Evolutionary conservation across 2,888 invertebrate species (phyloP), one percentile per base, ranked within the genome.

Genomic region (Eristalinus sepulchralis): DNA sequence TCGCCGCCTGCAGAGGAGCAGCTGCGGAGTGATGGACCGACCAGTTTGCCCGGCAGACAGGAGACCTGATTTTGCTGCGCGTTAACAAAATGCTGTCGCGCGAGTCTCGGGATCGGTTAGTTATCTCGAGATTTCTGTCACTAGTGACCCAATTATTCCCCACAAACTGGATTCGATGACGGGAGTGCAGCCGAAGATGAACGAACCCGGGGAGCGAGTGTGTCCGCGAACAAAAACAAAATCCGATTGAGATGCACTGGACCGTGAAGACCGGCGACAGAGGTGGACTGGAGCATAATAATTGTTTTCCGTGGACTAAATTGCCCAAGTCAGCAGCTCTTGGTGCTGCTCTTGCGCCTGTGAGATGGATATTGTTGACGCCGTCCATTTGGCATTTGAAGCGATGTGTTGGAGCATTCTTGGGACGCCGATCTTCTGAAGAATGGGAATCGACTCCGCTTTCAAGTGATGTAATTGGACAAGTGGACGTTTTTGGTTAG

Each of bases 51-150:
- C 17, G 20, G 70, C 80, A 85, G 81, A 85, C 84, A 85, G 81
- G 67, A 77, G 84, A 77, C 81, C 76, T 85, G 84, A 34, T 76
- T 85, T 72, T 83, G 70, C 47, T 17, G 60, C 70, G 13, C 68
- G 53, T 13, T 60, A 60, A 33, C 60, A 75, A 81, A 85, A 85
- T 85, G 63, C 64, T 78, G 85, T 82, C 81, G 77, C 82, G 36
- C 82, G 77, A 73, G 77, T 83, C 76, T 77, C 77, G 72, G 47
- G 81, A 82, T 82, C 85, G 73, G 85, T 85, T 85, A 85, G 72
- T 39, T 68, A 70, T 78, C 47, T 17, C 55, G 73, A 77, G 36
- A 78, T 78, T 77, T 85, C 85, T 85, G 85, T 78, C 81, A 77
- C 82, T 72, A 67, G 36, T 85, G 85, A 85, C 85, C 85, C 72